phyloP scores from a whole-genome alignment of 2,888 invertebrate species.

The Stramonita haemastoma region DNA sequence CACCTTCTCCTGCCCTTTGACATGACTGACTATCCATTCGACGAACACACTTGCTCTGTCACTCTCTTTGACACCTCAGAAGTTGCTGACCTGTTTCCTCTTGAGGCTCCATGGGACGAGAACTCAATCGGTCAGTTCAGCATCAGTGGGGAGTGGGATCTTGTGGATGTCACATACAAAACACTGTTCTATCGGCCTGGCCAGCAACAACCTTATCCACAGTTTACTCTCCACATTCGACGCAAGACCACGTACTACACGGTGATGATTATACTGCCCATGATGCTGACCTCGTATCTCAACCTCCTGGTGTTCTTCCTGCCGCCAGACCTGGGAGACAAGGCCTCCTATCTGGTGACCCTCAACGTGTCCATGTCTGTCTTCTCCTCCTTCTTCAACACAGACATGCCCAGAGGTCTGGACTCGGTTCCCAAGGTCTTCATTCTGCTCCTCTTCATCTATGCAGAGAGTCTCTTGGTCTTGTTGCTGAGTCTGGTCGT shows the following conservation, averaged over 20 bases:
- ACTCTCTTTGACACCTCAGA: neutral
- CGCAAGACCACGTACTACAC: conserved; percentile 9
- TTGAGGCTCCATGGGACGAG: neutral
- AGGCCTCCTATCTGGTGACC: conserved; percentile 25
- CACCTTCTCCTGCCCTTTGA: conserved; percentile 1
- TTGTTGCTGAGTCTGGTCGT: neutral
- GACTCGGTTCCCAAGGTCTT: neutral
- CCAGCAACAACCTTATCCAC: neutral
- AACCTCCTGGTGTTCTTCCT: conserved; percentile 8
- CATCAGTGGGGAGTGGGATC: neutral
- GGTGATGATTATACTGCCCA: neutral
- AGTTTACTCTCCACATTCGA: neutral
- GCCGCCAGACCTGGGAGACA: conserved; percentile 22
- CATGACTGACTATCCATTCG: conserved; percentile 3
- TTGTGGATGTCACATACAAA: neutral
- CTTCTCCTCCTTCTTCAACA: conserved; percentile 4
- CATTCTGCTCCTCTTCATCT: neutral
- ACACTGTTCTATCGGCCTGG: neutral
- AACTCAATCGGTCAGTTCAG: neutral
- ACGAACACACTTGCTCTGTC: neutral
- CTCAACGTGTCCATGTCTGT: neutral
- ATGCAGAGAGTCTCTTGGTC: neutral
- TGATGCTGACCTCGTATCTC: neutral
- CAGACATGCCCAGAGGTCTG: conserved; percentile 19
- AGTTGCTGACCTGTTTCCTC: neutral